A percentile compares a stretch with the other conserved stretches of the same genome.
Conservation (phyloP, 2,113 vertebrate species). For the Sprattus sprattus region DNA sequence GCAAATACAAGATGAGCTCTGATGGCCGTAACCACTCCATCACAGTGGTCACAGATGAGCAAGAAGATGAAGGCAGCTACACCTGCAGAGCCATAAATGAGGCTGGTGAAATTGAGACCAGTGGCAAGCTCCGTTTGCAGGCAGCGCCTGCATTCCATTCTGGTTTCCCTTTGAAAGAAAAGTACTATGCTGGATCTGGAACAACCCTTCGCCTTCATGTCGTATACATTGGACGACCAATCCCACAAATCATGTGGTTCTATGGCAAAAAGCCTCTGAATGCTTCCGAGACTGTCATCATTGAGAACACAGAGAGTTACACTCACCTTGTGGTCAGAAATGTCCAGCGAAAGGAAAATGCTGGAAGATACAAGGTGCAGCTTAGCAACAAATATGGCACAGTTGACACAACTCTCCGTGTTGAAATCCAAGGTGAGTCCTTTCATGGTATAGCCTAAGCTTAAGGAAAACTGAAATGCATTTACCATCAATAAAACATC, state of each 20-base stretch:
- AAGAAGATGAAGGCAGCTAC: conserved; percentile 96
- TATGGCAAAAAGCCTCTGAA: conserved; percentile 90
- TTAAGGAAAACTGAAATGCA: not conserved
- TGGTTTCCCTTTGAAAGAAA: conserved; percentile 94
- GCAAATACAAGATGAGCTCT: conserved; percentile 98
- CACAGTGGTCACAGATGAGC: conserved; percentile 89
- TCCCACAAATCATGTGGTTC: conserved; percentile 98
- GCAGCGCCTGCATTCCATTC: conserved; percentile 93
- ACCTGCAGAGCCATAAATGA: conserved; percentile 93
- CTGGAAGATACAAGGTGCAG: conserved; percentile 96
- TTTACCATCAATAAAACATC: not conserved
- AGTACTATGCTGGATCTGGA: conserved; percentile 85
- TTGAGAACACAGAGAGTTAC: conserved; percentile 97
- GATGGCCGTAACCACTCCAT: conserved; percentile 94
- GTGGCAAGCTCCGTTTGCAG: conserved; percentile 89
- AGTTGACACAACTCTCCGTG: conserved; percentile 83
- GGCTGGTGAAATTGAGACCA: conserved; percentile 91
- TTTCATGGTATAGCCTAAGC: not conserved
- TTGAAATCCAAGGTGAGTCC: conserved; percentile 95
- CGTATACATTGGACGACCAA: conserved; percentile 94
- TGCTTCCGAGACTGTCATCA: conserved; percentile 82
- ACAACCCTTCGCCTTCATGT: conserved; percentile 94
- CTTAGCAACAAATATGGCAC: conserved; percentile 91
- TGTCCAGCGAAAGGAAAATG: conserved; percentile 87
- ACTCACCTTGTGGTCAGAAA: conserved; percentile 95